phyloP scores from a whole-genome alignment of 2,113 vertebrate genomes.

The Sceloporus tristichus region DNA sequence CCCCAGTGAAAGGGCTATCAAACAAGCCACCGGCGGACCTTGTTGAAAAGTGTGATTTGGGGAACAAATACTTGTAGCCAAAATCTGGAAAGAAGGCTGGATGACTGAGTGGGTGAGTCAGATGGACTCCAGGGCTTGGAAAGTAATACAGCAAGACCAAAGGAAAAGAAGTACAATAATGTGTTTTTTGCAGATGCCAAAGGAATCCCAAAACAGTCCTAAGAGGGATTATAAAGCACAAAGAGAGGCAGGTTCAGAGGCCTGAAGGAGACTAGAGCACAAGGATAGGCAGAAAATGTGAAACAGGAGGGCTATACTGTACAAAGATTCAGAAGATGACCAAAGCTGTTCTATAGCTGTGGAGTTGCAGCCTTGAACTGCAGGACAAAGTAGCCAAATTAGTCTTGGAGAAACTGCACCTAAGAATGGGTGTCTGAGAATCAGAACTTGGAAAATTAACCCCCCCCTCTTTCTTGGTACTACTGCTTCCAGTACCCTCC shows the following conservation, averaged over 20 bases:
- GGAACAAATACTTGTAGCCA: background rate
- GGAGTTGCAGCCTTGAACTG: background rate
- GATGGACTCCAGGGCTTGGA: background rate
- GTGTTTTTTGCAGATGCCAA: rapidly evolving
- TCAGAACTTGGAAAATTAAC: no score
- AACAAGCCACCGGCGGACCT: background rate
- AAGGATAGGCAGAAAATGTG: background rate
- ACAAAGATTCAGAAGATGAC: background rate
- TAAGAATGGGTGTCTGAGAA: no score
- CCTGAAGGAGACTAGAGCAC: no score
- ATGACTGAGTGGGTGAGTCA: background rate
- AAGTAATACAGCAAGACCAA: background rate
- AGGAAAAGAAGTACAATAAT: background rate
- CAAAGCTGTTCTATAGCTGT: background rate
- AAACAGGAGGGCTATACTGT: background rate
- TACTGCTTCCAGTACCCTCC: no score
- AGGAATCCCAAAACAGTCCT: background rate
- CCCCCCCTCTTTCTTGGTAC: no score
- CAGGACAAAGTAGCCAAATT: background rate
- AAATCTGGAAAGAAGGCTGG: background rate
- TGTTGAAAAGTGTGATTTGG: background rate
- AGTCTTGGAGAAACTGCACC: background rate
- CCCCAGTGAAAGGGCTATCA: background rate
- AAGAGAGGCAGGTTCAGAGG: background rate
- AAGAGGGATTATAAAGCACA: background rate